Base-by-base conservation (phyloP, 1,140 invertebrate species). In the Scaptomyza graminum region DNA sequence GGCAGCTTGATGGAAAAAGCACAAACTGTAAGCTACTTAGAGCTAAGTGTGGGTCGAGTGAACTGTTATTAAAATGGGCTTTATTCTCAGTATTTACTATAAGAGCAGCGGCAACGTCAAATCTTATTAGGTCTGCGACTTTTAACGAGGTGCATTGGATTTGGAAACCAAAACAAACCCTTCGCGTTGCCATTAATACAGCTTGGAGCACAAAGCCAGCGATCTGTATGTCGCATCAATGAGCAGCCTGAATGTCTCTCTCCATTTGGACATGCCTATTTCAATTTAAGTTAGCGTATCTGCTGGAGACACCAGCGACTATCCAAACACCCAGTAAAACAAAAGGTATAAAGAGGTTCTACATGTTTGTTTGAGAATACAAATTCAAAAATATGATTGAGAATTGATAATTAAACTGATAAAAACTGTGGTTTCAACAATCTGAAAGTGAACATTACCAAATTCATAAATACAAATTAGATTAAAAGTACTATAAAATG, bases 171-270 rank as follows among this genome's bases (percentile, higher is more conserved):
- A 15, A 46, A 31, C 3, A 31, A 52, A 12, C 15, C 11, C 31
- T 34, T 15, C 9, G 12, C 25, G 5, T 44, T 18, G 64, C 61
- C 77, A 80, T 76, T 80, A 80, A 79, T 79, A 79, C 79, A 79
- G 76, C 71, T 71, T 79, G 75, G 57, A 61, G 5, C 51, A 25
- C 25, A 37, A 55, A 37, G 43, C 63, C 62, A 74, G 63, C 66
- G 57, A 61, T 50, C 34, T 64, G 57, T 28, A 56, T 62, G 71
- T 75, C 71, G 63, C 70, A 75, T 70, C 76, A 62, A 70, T 79
- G 76, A 79, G 64, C 76, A 64, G 76, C 13, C 41, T 15, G 12
- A 31, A 12, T 18, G 16, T 8, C 50, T 25, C 22, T 11, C 31
- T 9, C 31, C 9, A 46, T 12, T 44, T 12, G 41, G 13, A 18